Evolutionary conservation across 2,797 vertebrate genomes (phyloP).

Genomic region (Epinephelus malabaricus): DNA sequence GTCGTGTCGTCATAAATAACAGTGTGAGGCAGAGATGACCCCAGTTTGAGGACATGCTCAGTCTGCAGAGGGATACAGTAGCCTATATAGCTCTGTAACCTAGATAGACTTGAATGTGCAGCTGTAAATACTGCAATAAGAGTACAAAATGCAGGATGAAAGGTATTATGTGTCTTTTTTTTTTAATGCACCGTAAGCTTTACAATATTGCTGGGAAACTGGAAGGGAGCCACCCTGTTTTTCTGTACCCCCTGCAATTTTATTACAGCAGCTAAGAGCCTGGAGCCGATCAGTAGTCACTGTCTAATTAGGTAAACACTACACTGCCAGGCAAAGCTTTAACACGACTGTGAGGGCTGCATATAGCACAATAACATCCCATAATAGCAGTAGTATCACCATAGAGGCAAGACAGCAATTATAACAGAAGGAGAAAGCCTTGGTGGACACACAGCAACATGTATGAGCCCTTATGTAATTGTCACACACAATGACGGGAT

Average conservation of each 20-base stretch:
- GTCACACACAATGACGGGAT: neutral
- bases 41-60: neutral
- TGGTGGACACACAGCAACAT: neutral
- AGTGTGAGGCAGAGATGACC: neutral
- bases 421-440: neutral
- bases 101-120: neutral
- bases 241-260: neutral
- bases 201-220: neutral
- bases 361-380: neutral
- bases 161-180: neutral
- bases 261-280: conserved; percentile 18
- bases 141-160: neutral
- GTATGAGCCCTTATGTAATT: neutral
- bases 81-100: too few relatives aligned
- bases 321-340: neutral
- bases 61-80: too few relatives aligned
- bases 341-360: neutral
- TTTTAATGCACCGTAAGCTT: neutral
- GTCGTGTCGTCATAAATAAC: neutral
- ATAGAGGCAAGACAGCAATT: neutral
- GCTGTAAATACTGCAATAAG: neutral
- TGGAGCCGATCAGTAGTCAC: neutral
- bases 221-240: neutral
- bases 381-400: neutral
- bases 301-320: conserved; percentile 6